A percentile compares a stretch with the other conserved stretches of the same genome.
These are phyloP conservation scores for Spodoptera litura DNA, from an alignment of 1,140 invertebrate species.

Conservation along the genomic window DNA sequence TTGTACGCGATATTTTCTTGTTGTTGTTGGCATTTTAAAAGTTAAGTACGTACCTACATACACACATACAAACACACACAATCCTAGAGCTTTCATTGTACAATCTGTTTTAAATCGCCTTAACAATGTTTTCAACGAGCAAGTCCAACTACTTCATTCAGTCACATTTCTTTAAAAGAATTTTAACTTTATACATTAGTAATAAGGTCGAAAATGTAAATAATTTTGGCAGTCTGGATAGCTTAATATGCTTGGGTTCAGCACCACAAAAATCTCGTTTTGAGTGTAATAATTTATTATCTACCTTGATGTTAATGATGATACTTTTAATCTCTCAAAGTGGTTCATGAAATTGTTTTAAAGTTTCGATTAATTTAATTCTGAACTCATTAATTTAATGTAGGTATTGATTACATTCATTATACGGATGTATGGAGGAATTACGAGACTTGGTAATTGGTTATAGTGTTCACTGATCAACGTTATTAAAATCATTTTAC, in stretches of 20 bases:
- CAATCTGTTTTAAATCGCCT: too few species aligned
- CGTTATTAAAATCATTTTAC: neutral
- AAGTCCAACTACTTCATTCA: too few species aligned
- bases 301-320: constrained; percentile 9
- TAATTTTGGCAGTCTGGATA: constrained; percentile 3
- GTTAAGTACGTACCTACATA: too few species aligned
- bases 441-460: neutral
- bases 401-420: neutral
- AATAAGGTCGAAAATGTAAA: neutral
- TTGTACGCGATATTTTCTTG: too few species aligned
- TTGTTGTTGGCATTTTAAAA: too few species aligned
- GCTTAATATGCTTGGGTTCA: neutral
- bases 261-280: constrained; percentile 1
- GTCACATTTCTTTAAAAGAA: too few species aligned
- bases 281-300: constrained; percentile 30
- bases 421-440: too few species aligned
- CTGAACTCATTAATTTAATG: constrained; percentile 9
- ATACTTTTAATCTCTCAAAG: constrained; percentile 31
- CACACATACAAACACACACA: too few species aligned
- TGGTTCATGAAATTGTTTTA: neutral
- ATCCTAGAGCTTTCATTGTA: too few species aligned
- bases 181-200: too few species aligned
- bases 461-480: neutral
- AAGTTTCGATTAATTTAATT: constrained; percentile 29
- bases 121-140: too few species aligned